Conservation (phyloP, 2,113 vertebrate genomes). For the Hystrix brachyura region DNA sequence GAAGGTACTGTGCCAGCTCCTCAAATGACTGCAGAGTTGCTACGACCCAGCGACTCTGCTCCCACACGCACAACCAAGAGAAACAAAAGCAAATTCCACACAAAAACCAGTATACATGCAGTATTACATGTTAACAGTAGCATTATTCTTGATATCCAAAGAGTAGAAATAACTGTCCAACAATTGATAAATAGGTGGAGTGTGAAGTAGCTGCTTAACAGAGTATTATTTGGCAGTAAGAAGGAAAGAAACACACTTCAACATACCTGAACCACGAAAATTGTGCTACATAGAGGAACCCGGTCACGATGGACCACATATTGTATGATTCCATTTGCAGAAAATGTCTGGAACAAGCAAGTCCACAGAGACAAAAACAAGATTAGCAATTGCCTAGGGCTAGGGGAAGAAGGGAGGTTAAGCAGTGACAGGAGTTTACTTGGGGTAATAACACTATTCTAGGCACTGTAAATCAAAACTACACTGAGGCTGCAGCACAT, state of each 20-base stretch:
- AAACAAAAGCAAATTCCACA: not conserved
- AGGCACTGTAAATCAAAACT: not conserved
- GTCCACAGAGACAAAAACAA: not conserved
- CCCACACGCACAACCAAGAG: not conserved
- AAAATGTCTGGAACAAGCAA: not conserved
- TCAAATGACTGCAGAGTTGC: not conserved
- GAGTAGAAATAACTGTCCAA: not conserved
- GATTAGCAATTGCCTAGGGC: not conserved
- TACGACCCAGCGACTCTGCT: not conserved
- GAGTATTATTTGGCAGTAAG: not conserved
- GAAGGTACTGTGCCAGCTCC: not conserved
- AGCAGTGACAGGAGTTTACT: not conserved
- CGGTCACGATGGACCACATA: not conserved
- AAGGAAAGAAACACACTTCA: not conserved
- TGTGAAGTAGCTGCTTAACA: not conserved
- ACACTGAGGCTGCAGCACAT: not conserved
- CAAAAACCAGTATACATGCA: not conserved
- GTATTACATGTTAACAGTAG: not conserved
- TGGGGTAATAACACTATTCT: not conserved
- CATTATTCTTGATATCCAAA: constrained; percentile 7
- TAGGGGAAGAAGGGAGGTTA: not conserved
- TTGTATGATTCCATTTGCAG: not conserved
- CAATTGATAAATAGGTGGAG: not conserved
- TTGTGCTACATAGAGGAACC: not conserved
- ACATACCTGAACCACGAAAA: not conserved